A percentile compares a stretch with the other conserved stretches of the same genome.
Evolutionary conservation across 1,140 invertebrate genomes (phyloP).

Genomic region (Armadillidium nasatum): DNA sequence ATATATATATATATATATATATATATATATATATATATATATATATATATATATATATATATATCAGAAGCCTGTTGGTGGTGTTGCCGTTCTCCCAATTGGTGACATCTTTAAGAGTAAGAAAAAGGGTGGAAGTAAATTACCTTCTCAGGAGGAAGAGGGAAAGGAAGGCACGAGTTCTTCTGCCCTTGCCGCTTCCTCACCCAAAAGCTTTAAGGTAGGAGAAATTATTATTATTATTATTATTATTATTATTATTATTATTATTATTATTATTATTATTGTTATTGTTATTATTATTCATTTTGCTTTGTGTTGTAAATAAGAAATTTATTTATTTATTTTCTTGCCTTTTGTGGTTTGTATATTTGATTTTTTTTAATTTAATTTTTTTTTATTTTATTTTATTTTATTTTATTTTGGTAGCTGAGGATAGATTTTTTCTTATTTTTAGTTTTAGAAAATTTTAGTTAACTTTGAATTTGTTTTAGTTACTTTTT

Average conservation of each 20-base stretch:
- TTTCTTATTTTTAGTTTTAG: no score
- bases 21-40: constrained; percentile 25
- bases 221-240: background rate
- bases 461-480: no score
- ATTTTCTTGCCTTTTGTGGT: background rate
- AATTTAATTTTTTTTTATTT: background rate
- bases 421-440: background rate
- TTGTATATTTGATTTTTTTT: background rate
- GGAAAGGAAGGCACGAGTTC: background rate
- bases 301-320: no score
- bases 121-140: constrained; percentile 25
- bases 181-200: background rate
- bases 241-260: no score
- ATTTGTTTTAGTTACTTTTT: no score
- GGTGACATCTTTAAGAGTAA: constrained; percentile 50
- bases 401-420: background rate
- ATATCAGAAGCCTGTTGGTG: constrained; percentile 71
- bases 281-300: no score
- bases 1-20: constrained; percentile 16
- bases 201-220: background rate
- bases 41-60: constrained; percentile 18
- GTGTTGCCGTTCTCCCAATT: constrained; percentile 76
- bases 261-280: no score
- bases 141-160: background rate
- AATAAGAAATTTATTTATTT: no score